Percentiles rank a stretch among this genome's conserved stretches.
These are phyloP conservation scores for Matsumurasca onukii DNA, from an alignment of 1,140 invertebrate species.

Conservation along the genomic window DNA sequence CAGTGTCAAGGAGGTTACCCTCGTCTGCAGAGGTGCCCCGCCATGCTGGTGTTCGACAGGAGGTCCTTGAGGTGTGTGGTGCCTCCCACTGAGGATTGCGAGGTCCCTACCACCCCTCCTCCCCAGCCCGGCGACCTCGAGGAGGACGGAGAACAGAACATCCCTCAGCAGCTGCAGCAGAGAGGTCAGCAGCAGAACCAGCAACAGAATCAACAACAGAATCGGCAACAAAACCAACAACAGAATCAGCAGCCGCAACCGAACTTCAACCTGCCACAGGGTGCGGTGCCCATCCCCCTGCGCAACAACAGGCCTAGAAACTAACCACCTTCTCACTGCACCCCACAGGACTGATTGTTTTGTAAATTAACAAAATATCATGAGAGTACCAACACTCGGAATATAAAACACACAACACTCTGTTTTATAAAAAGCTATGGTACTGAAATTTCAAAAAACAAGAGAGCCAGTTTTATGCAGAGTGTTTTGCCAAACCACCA, in stretches of 20 bases:
- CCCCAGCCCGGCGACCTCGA: constrained; percentile 50
- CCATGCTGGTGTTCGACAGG: constrained; percentile 87
- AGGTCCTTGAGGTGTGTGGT: constrained; percentile 80
- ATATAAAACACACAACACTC: too few relatives aligned
- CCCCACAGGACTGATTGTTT: too few relatives aligned
- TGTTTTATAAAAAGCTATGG: too few relatives aligned
- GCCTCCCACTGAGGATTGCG: constrained; percentile 84
- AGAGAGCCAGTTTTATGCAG: too few relatives aligned
- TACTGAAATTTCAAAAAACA: too few relatives aligned
- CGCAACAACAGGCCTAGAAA: constrained; percentile 23
- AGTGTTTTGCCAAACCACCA: constrained; percentile 25
- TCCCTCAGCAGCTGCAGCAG: constrained; percentile 43
- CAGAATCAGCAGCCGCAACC: constrained; percentile 33
- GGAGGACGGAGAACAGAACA: constrained; percentile 31
- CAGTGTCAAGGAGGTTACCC: constrained; percentile 92
- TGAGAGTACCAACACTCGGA: too few relatives aligned
- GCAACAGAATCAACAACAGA: constrained; percentile 33
- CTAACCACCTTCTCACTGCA: not conserved
- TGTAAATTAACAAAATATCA: too few relatives aligned
- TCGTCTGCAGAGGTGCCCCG: constrained; percentile 83
- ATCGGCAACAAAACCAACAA: constrained; percentile 30
- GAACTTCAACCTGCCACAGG: constrained; percentile 34
- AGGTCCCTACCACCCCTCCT: constrained; percentile 73
- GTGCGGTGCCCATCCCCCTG: constrained; percentile 34
- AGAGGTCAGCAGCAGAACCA: constrained; percentile 20